Conservation (phyloP, 2,888 invertebrate species). For the Cistogaster globosa region DNA sequence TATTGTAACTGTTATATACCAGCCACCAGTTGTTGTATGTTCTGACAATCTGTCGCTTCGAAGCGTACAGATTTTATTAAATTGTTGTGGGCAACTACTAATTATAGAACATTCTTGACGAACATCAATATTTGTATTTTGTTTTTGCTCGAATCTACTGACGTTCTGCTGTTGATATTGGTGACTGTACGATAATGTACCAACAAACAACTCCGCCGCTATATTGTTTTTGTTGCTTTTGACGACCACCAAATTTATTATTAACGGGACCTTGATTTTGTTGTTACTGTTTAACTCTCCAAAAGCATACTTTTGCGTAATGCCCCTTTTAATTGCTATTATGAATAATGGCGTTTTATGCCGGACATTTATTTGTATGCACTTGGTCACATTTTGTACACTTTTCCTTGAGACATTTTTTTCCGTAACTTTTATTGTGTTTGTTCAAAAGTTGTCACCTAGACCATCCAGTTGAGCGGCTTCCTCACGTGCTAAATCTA, state of each 20-base stretch:
- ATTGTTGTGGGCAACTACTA: background rate
- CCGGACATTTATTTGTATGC: no score
- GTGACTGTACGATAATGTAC: slow-evolving; percentile 7
- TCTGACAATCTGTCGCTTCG: background rate
- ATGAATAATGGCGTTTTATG: no score
- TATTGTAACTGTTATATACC: background rate
- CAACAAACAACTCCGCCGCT: slow-evolving; percentile 14
- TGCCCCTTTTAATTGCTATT: no score
- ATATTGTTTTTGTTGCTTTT: slow-evolving; percentile 12
- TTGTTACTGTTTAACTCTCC: background rate
- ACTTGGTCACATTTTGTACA: no score
- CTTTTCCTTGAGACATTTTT: no score
- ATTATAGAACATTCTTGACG: background rate
- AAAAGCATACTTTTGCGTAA: no score
- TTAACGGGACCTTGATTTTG: background rate
- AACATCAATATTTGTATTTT: slow-evolving; percentile 2
- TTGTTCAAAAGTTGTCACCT: no score
- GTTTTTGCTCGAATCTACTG: background rate
- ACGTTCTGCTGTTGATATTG: background rate
- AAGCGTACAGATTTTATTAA: slow-evolving; percentile 5
- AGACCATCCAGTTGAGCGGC: no score
- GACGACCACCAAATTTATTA: background rate
- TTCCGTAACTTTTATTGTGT: no score
- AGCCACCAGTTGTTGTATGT: slow-evolving; percentile 4
- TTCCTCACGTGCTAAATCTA: no score